Evolutionary conservation across 2,797 vertebrate genomes (phyloP), one percentile per base, ranked within the genome.

Genomic region (Etheostoma perlongum): DNA sequence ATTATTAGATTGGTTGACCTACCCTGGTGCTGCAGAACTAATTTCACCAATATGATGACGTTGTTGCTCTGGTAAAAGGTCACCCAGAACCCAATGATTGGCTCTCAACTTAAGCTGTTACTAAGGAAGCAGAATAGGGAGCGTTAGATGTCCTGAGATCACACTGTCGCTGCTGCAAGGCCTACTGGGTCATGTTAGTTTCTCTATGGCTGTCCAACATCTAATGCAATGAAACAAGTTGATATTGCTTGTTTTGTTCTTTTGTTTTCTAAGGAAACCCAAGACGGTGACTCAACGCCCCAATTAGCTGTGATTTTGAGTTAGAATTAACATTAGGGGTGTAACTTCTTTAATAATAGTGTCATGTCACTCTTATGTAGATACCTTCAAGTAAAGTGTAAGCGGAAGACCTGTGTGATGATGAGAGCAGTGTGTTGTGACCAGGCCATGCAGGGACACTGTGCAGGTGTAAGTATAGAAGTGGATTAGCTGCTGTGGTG

Each of bases 1-100:
- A 30, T 82, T 66, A 64, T 70, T 62, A 59, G 60, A 84, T 64
- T 83, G 78, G 62, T 18, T 76, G 79, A 86, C 66, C 65, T 67
- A 65, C 49, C 60, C 65, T 61, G 27, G 63, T 82, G 71, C 78
- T 76, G 79, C 62, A 81, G 61, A 85, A 74, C 82, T 72, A 75
- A 79, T 88, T 86, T 85, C 5, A 72, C 72, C 77, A 82, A 67
- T 74, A 80, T 83, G 74, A 77, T 62, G 55, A 74, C 42, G 61
- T 67, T 79, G 65, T 73, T 67, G 27, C 71, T 88, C 73, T 71
- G 64, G 81, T 79, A 67, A 80, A 89, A 74, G 27, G 81, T 40
- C 75, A 73, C 57, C 30, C 68, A 55, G 61, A 67, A 67, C 79
- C 60, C 78, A 88, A 72, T 81, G 76, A 79, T 42, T 82, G 67